Evolutionary conservation across 2,113 vertebrate genomes (phyloP), one percentile per base, ranked within the genome.

Genomic region (Aix galericulata): DNA sequence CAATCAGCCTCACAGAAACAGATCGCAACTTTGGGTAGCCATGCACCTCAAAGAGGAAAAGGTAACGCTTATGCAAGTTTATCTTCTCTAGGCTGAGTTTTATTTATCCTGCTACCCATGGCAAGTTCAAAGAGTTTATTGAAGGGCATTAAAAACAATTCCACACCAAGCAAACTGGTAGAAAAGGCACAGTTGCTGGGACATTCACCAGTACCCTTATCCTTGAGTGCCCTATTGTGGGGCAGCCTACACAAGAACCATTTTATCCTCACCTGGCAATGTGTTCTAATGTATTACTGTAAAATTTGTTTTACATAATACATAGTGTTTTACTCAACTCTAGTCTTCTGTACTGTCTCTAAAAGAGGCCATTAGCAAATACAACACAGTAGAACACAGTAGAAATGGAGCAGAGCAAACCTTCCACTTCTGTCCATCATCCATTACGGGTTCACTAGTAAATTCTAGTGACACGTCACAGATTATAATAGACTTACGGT

Each of bases 1-100:
- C 59, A 32, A 32, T 40, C 56, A 52, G 63, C 48, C 55, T 64
- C 36, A 16, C 2, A 0, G 62, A 71, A 59, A 31, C 21, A 85
- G 69, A 52, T 68, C 63, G 50, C 52, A 76, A 56, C 87, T 88
- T 68, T 50, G 81, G 85, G 78, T 80, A 53, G 53, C 25, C 53
- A 66, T 56, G 44, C 80, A 92, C 69, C 73, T 93, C 2, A 1
- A 88, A 92, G 75, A 79, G 7, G 10, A 68, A 58, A 72, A 81
- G 34, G 56, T 64, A 82, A 87, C 90, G 55, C 87, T 95, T 92
- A 75, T 76, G 92, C 63, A 59, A 69, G 80, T 48, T 83, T 94
- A 62, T 90, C 32, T 71, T 40, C 46, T 63, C 20, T 17, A 71
- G 68, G 15, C 56, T 56, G 48, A 58, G 27, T 18, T 83, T 9